These are phyloP conservation scores for Clarias laeviceps DNA, from an alignment of 2,797 vertebrate genomes.

Conservation along the genomic window DNA sequence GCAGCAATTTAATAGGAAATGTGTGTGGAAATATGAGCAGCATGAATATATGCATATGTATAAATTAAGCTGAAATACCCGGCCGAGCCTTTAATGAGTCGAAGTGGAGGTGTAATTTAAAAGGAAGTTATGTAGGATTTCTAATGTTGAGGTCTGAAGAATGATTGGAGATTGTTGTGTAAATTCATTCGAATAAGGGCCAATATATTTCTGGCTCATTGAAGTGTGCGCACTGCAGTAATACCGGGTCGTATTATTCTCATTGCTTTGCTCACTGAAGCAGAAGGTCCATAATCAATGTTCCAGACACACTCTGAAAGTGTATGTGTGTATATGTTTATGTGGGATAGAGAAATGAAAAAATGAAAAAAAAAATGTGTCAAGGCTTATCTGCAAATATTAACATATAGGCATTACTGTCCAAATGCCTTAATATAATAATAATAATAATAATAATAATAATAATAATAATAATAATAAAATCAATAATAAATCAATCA, in stretches of 20 bases:
- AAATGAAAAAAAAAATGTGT: slow-evolving; percentile 10
- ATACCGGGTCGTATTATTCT: slow-evolving; percentile 14
- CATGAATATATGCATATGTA: slow-evolving; percentile 70
- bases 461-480: background rate
- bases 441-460: background rate
- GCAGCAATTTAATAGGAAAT: slow-evolving; percentile 73
- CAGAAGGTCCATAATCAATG: slow-evolving; percentile 30
- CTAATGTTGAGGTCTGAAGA: slow-evolving; percentile 42
- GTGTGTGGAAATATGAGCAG: slow-evolving; percentile 65
- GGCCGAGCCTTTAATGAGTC: slow-evolving; percentile 68
- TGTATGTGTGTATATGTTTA: background rate
- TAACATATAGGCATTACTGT: background rate
- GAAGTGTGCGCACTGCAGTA: slow-evolving; percentile 26
- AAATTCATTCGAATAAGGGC: slow-evolving; percentile 34
- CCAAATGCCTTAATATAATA: background rate
- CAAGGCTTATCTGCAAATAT: slow-evolving; percentile 20
- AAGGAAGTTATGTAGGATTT: slow-evolving; percentile 34
- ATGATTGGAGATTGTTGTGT: slow-evolving; percentile 37
- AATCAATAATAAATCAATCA: background rate
- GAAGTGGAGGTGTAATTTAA: slow-evolving; percentile 47
- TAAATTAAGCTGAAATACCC: slow-evolving; percentile 70
- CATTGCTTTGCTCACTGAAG: slow-evolving; percentile 32
- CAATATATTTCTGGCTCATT: slow-evolving; percentile 25
- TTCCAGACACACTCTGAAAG: slow-evolving; percentile 6
- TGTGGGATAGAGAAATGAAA: slow-evolving; percentile 7